Evolutionary conservation across 2,888 invertebrate genomes (phyloP), one percentile per base, ranked within the genome.

Genomic region (Oconnorella tubifera): DNA sequence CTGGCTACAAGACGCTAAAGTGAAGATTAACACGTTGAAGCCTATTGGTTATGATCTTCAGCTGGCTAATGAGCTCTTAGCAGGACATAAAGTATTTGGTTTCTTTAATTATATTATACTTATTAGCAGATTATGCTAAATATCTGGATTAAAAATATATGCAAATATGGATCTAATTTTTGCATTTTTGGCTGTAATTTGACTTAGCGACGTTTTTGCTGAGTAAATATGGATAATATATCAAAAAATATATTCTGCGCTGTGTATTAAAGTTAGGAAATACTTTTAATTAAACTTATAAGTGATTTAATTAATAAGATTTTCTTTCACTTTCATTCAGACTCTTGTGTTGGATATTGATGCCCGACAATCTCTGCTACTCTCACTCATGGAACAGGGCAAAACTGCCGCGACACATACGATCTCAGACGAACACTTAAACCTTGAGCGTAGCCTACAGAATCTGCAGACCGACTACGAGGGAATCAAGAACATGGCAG

Each of bases 351-450:
- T 85, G 50, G 91, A 92, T 68, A 86, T 93, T 2, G 88, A 89
- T 33, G 69, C 64, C 6, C 92, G 92, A 80, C 89, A 90, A 75
- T 87, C 90, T 0, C 86, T 90, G 3, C 88, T 90, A 64, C 91
- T 92, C 74, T 89, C 90, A 0, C 25, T 70, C 32, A 59, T 55
- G 48, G 63, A 59, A n/a, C 70, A 69, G 61, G 62, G 55, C 10
- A 51, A 53, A 48, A 53, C 53, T 59, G 59, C 40, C 40, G 40
- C 40, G 40, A 19, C 4, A 66, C 23, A 75, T 76, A 33, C 81
- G 48, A 93, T 94, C 79, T 88, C 89, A 3, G 87, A 88, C 0
- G 95, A 95, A 80, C 89, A 91, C 72, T 88, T 89, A 72, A 88
- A 89, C 77, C 82, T 94, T 58, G 90, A 91, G 77, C 85, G 87